Evolutionary conservation across 2,113 vertebrate species (phyloP).

Genomic region (Phrynocephalus versicolor): DNA sequence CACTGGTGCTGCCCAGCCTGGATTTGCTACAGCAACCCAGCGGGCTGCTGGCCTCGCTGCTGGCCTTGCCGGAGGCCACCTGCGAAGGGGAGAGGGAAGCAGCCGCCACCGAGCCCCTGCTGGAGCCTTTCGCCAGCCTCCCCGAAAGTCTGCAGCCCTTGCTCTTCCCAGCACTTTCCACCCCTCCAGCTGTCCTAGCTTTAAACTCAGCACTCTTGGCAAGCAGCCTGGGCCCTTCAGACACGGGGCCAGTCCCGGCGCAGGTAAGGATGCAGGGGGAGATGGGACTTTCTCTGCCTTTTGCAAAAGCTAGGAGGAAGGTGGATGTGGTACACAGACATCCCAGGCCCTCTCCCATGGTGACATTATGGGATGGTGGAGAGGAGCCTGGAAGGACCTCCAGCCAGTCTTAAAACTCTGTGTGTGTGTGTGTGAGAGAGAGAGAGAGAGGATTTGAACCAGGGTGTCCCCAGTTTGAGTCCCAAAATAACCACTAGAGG

Average conservation of each 20-base stretch:
- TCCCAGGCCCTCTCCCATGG: too few species aligned
- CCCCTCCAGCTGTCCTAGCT: constrained; percentile 80
- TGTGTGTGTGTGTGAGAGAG: too few species aligned
- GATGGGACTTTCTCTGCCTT: not conserved
- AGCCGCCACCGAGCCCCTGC: constrained; percentile 64
- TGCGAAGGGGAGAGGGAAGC: constrained; percentile 63
- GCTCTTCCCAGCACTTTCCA: constrained; percentile 75
- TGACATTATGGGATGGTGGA: not conserved
- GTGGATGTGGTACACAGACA: not conserved
- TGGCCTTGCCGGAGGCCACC: constrained; percentile 75
- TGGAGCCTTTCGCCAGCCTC: constrained; percentile 80
- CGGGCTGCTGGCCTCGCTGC: constrained; percentile 75
- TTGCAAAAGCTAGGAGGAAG: not conserved
- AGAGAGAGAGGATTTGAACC: too few species aligned
- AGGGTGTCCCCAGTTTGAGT: too few species aligned
- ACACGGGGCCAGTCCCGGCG: constrained; percentile 41
- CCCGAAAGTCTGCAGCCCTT: constrained; percentile 71
- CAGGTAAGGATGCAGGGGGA: constrained; percentile 26
- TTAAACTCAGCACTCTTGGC: constrained; percentile 83
- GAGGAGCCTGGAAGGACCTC: too few species aligned
- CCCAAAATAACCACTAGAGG: too few species aligned
- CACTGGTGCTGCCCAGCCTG: constrained; percentile 72
- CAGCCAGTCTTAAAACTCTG: not conserved
- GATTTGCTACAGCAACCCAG: constrained; percentile 79
- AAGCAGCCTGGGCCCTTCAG: constrained; percentile 79